phyloP scores from a whole-genome alignment of 2,888 invertebrate species.

The Hemithea aestivaria region DNA sequence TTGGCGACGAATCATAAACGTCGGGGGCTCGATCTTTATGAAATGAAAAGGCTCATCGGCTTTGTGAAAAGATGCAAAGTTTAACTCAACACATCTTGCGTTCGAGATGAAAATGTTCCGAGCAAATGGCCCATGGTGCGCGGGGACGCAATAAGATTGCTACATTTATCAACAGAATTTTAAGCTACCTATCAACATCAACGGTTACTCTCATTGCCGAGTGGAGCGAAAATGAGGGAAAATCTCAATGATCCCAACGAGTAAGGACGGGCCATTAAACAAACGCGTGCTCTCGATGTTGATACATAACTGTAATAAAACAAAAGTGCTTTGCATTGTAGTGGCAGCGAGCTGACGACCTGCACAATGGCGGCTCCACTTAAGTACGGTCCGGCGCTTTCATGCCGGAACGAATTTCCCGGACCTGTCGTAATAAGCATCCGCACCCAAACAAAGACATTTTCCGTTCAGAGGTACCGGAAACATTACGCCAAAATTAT shows the following conservation, averaged over 20 bases:
- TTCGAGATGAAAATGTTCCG: too few species aligned
- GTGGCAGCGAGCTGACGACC: conserved; percentile 40
- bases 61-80: too few species aligned
- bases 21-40: too few species aligned
- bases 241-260: conserved; percentile 35
- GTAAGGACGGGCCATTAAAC: conserved; percentile 54
- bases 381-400: conserved; percentile 67
- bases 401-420: conserved; percentile 60
- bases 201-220: conserved; percentile 9
- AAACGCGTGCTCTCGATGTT: conserved; percentile 60
- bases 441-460: conserved; percentile 67
- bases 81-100: too few species aligned
- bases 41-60: too few species aligned
- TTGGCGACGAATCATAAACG: too few species aligned
- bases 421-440: conserved; percentile 65
- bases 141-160: too few species aligned
- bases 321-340: conserved; percentile 64
- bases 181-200: conserved; percentile 1
- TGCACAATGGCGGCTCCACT: conserved; percentile 61
- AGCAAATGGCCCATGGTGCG: too few species aligned
- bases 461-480: conserved; percentile 56
- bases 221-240: conserved; percentile 28
- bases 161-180: too few species aligned
- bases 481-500: conserved; percentile 60
- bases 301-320: conserved; percentile 64